phyloP scores from a whole-genome alignment of 2,113 vertebrate species.

The Fulica atra region DNA sequence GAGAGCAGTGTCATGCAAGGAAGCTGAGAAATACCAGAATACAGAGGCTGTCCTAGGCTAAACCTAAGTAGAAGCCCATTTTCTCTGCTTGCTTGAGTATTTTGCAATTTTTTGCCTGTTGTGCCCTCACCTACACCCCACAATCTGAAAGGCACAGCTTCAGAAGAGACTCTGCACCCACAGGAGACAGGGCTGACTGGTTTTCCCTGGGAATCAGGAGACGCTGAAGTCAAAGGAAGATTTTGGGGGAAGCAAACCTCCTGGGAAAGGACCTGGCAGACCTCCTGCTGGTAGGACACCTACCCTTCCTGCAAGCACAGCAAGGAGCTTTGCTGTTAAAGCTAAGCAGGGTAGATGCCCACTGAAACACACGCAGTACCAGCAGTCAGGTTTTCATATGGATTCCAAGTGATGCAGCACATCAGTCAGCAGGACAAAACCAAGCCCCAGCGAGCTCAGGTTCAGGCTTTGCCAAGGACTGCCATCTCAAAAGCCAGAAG shows the following conservation, averaged over 20 bases:
- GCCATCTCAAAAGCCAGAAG: background rate
- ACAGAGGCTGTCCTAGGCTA: accelerated
- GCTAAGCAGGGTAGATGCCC: background rate
- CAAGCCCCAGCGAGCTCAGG: background rate
- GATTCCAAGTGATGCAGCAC: accelerated
- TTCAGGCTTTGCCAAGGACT: background rate
- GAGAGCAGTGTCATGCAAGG: background rate
- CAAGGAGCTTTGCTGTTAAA: background rate
- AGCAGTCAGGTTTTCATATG: accelerated
- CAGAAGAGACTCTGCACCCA: background rate
- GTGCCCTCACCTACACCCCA: background rate
- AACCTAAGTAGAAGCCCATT: background rate
- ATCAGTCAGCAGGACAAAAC: background rate
- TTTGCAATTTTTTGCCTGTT: background rate
- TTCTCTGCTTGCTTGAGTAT: accelerated
- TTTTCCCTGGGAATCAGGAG: background rate
- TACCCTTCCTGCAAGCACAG: background rate
- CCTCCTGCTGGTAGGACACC: background rate
- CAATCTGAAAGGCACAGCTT: background rate
- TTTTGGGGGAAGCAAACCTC: accelerated
- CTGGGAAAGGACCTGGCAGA: background rate
- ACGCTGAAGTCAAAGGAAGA: background rate
- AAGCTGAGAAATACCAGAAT: background rate
- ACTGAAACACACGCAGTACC: accelerated
- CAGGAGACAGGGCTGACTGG: accelerated